Base-by-base conservation (phyloP, 2,113 vertebrate species). In the Tupaia chinensis region DNA sequence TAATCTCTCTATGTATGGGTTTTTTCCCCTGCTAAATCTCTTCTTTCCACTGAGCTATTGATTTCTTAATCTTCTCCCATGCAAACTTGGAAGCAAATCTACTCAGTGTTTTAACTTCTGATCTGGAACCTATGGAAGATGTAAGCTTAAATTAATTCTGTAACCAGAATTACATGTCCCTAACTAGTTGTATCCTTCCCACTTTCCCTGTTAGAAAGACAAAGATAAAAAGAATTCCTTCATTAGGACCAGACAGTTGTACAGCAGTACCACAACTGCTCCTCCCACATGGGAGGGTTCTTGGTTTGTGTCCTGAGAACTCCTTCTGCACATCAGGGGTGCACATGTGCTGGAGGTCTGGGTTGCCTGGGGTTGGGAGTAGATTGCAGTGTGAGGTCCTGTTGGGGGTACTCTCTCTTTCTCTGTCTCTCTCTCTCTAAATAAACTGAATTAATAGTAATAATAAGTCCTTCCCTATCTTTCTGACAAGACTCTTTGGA, bases 181-280 rank as follows among this genome's bases (percentile, higher is more conserved):
- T 81, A 44, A 44, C 7, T 20, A 93, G 54, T 22, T 85, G 27
- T 5, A n/a, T 85, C 22, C 54, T 74, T 96, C 7, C 27, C 63
- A 70, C 20, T 79, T 84, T 77, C 32, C 58, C 91, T 91, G 63
- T 29, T 65, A 60, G 5, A 69, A 95, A 95, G 91, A 58, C 32
- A 32, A 4, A 27, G 32, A 88, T 70, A 87, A 95, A 93, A 91
- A 80, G 68, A 87, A 74, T 65, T 81, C 32, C 44, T 4, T 44
- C 44, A 5, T 44, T 44, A 44, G 44, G 44, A 44, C 44, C 44
- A 44, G 44, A 44, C 44, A 44, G 44, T 44, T 44, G 44, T 44
- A 44, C 44, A 4, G 44, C 44, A 44, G 44, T 44, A 44, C 3
- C 44, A 44, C 44, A 44, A 44, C 44, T 44, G 44, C 5, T 44